Conservation (phyloP, 2,113 vertebrate species). For the Thamnophis sirtalis region DNA sequence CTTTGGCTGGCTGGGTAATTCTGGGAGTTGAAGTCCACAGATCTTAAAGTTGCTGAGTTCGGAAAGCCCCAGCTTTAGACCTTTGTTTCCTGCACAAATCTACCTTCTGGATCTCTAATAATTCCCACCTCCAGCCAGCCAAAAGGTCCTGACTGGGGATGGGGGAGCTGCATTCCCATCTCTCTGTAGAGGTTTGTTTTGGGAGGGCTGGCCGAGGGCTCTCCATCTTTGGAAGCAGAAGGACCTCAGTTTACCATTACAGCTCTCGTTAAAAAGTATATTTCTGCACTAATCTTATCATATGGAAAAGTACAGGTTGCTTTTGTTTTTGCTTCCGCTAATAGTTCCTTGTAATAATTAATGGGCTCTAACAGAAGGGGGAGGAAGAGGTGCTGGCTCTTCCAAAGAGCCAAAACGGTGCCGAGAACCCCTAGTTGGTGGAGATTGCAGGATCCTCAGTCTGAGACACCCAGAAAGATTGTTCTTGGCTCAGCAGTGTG, state of each 20-base stretch:
- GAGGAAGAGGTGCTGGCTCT: not conserved
- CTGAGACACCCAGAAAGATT: not conserved
- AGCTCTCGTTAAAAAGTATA: not conserved
- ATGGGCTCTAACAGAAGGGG: not conserved
- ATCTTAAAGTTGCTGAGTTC: not conserved
- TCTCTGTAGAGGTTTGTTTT: not conserved
- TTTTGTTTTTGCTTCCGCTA: not conserved
- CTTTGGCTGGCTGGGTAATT: not conserved
- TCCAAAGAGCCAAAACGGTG: not conserved
- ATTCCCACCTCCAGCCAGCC: not conserved
- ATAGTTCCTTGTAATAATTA: not conserved
- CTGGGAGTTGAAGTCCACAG: not conserved
- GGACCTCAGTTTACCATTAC: not conserved
- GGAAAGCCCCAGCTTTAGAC: not conserved
- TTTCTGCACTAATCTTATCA: not conserved
- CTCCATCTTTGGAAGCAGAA: not conserved
- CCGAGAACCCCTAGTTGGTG: too few species aligned
- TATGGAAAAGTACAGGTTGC: not conserved
- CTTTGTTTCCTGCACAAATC: not conserved
- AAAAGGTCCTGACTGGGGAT: not conserved
- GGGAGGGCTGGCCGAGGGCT: not conserved
- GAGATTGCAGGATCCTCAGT: not conserved
- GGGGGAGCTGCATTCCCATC: not conserved
- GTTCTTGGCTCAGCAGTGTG: not conserved
- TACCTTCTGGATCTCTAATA: not conserved